Evolutionary conservation across 2,113 vertebrate genomes (phyloP).

Genomic region (Neogobius melanostomus): DNA sequence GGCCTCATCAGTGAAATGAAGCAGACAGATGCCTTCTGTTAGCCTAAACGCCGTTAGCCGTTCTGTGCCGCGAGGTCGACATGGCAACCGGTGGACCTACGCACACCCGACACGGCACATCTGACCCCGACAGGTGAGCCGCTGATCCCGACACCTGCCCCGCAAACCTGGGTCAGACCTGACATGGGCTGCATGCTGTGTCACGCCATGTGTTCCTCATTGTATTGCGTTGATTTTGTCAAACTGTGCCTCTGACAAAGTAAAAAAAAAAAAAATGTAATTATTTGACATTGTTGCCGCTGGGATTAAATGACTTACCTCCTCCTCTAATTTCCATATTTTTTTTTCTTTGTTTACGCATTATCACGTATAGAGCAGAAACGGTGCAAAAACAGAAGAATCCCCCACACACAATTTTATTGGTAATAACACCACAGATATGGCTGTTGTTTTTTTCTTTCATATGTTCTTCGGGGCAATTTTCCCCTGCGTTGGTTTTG

Average conservation of each 20-base stretch:
- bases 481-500: neutral
- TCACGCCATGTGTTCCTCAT: neutral
- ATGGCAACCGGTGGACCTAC: neutral
- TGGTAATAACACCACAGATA: neutral
- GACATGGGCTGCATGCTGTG: neutral
- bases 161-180: neutral
- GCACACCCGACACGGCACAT: neutral
- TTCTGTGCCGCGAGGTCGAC: neutral
- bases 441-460: neutral
- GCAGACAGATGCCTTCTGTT: conserved; percentile 1
- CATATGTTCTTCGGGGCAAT: neutral
- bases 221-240: neutral
- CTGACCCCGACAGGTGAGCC: neutral
- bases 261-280: no score
- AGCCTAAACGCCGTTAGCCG: neutral
- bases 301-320: no score
- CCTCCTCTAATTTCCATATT: no score
- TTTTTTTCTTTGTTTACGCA: neutral
- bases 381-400: neutral
- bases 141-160: neutral
- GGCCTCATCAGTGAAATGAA: conserved; percentile 2
- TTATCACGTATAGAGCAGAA: neutral
- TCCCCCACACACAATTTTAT: neutral
- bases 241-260: no score
- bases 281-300: no score